phyloP scores from a whole-genome alignment of 35 echinoderm and acorn worm genomes.

The Patiria miniata region DNA sequence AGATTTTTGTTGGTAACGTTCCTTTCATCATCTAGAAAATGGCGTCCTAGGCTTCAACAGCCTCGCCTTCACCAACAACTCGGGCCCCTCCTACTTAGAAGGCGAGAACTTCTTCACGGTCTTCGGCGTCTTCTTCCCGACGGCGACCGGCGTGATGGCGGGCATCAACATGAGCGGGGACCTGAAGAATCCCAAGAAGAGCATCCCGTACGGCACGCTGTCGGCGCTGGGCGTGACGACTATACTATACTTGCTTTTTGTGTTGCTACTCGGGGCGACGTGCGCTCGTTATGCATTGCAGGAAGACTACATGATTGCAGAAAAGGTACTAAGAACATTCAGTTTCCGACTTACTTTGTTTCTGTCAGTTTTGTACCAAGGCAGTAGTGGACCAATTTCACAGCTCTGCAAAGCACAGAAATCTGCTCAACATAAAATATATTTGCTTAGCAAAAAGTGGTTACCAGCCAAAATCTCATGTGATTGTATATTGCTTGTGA shows the following conservation, averaged over 20 bases:
- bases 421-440: background rate
- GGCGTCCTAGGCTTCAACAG: conserved; percentile 78
- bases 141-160: conserved; percentile 94
- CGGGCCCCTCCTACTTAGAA: conserved; percentile 55
- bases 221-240: conserved; percentile 85
- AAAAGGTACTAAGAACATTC: too few species aligned
- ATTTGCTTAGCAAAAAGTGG: background rate
- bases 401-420: background rate
- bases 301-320: conserved; percentile 95
- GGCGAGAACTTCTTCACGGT: conserved; percentile 90
- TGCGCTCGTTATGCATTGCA: conserved; percentile 73
- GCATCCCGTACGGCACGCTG: conserved; percentile 85
- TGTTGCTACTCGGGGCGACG: conserved; percentile 75
- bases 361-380: too few species aligned
- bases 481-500: background rate
- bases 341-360: too few species aligned
- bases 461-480: background rate
- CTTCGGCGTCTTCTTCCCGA: conserved; percentile 98
- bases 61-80: conserved; percentile 73
- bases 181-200: conserved; percentile 72
- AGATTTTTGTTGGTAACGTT: too few species aligned
- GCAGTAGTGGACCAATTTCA: too few species aligned
- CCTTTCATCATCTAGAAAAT: conserved; percentile 45
- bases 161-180: conserved; percentile 99
- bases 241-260: conserved; percentile 86